Evolutionary conservation across 1,140 invertebrate species (phyloP).

Genomic region (Penaeus chinensis): DNA sequence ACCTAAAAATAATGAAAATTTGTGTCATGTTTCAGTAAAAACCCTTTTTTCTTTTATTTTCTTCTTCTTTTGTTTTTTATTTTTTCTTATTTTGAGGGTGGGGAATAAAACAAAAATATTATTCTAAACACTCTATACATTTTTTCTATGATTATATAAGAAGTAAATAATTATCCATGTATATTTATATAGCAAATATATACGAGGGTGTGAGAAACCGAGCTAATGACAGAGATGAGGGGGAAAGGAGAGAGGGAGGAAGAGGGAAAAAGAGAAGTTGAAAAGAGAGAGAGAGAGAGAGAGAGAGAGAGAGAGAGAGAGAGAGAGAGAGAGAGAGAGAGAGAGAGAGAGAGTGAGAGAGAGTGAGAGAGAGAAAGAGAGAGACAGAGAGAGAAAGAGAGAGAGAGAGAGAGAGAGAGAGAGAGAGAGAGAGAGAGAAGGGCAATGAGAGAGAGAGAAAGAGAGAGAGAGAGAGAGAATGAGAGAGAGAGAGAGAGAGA

Average conservation of each 20-base stretch:
- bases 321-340: constrained; percentile 13
- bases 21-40: too few species aligned
- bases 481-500: background rate
- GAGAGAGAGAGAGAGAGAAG: background rate
- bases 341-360: background rate
- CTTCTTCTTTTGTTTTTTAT: too few species aligned
- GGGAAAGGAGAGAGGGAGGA: constrained; percentile 5
- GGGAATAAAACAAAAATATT: too few species aligned
- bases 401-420: background rate
- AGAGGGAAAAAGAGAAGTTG: constrained; percentile 22
- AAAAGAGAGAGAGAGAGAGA: background rate
- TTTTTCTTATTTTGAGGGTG: too few species aligned
- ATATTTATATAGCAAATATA: too few species aligned
- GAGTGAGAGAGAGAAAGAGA: background rate
- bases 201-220: too few species aligned
- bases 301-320: background rate
- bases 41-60: too few species aligned
- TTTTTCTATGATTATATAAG: too few species aligned
- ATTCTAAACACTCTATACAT: too few species aligned
- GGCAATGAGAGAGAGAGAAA: background rate
- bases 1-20: too few species aligned
- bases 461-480: background rate
- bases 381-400: constrained; percentile 24
- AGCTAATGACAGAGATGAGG: background rate
- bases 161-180: too few species aligned